phyloP scores from a whole-genome alignment of 1,140 invertebrate species.

The Homalodisca vitripennis region DNA sequence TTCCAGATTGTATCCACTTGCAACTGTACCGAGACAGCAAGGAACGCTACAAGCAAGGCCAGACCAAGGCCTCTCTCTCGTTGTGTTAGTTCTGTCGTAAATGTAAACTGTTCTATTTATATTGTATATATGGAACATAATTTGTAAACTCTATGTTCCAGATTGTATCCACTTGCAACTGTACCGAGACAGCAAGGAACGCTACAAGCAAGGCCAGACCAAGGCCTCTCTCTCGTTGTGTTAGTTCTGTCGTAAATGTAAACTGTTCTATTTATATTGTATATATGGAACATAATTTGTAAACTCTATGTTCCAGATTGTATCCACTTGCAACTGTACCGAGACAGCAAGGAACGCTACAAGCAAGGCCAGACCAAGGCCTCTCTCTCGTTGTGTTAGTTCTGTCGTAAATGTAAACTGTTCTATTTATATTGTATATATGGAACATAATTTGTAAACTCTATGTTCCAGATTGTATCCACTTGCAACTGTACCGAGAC shows the following conservation, averaged over 20 bases:
- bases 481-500: conserved; percentile 85
- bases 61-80: conserved; percentile 82
- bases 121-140: too few species aligned
- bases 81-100: conserved; percentile 84
- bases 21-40: conserved; percentile 86
- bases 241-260: too few species aligned
- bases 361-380: conserved; percentile 86
- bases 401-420: too few species aligned
- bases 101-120: too few species aligned
- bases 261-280: too few species aligned
- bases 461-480: conserved; percentile 79
- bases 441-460: conserved; percentile 36
- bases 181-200: conserved; percentile 84
- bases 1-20: conserved; percentile 87
- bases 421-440: too few species aligned
- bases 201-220: conserved; percentile 82
- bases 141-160: too few species aligned
- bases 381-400: conserved; percentile 80
- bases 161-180: conserved; percentile 88
- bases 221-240: conserved; percentile 83
- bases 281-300: too few species aligned
- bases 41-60: conserved; percentile 81
- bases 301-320: conserved; percentile 71
- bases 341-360: conserved; percentile 83
- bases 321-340: conserved; percentile 83